Evolutionary conservation across 30 jellyfish, hydroid and myxozoan genomes (phyloP).

Genomic region (Pseudorhiza aurosa): DNA sequence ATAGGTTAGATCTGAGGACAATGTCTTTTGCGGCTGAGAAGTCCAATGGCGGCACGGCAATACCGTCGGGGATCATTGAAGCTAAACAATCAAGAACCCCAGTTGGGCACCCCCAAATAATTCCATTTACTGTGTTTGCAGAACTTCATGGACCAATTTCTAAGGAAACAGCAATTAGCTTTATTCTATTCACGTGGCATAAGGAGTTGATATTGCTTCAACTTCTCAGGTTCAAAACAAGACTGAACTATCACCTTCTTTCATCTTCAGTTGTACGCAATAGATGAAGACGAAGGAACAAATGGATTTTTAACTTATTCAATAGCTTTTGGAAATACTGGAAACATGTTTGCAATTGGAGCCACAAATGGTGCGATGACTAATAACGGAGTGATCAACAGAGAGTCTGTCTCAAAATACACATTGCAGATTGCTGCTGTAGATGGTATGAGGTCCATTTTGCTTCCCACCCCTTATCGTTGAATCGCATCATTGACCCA

Average conservation of each 20-base stretch:
- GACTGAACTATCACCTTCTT: too few relatives aligned
- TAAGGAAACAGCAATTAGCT: too few relatives aligned
- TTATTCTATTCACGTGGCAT: not conserved
- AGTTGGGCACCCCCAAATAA: too few relatives aligned
- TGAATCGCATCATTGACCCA: too few relatives aligned
- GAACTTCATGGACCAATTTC: too few relatives aligned
- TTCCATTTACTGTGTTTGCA: too few relatives aligned
- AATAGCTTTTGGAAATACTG: slow-evolving; percentile 67
- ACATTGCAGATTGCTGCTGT: slow-evolving; percentile 45
- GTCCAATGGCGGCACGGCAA: too few relatives aligned
- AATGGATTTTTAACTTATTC: slow-evolving; percentile 59
- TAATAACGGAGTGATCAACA: slow-evolving; percentile 18
- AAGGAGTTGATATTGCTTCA: not conserved
- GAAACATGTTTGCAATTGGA: slow-evolving; percentile 34
- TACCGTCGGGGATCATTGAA: too few relatives aligned
- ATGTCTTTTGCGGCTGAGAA: too few relatives aligned
- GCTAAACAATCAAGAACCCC: too few relatives aligned
- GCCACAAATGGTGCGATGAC: slow-evolving; percentile 11
- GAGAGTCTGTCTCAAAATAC: slow-evolving; percentile 25
- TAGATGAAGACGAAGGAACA: slow-evolving; percentile 66
- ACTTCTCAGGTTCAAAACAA: not conserved
- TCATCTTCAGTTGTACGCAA: slow-evolving; percentile 45
- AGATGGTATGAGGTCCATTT: slow-evolving; percentile 76
- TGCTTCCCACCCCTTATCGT: too few relatives aligned
- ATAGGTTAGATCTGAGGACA: too few relatives aligned